Conservation (phyloP, 2,888 invertebrate genomes). For the Masnerella sp. region DNA sequence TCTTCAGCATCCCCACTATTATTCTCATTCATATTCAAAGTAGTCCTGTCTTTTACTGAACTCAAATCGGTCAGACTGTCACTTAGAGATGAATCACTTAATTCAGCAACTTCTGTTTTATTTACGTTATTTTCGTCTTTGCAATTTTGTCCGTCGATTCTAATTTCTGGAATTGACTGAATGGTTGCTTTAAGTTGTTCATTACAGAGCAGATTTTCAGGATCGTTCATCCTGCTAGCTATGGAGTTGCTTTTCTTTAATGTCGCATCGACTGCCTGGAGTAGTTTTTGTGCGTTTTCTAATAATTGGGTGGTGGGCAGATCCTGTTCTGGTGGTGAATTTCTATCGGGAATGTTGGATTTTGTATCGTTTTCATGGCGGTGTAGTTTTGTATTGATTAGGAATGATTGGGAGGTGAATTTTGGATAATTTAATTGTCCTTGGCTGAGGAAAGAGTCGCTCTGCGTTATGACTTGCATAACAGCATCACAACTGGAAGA, state of each 20-base stretch:
- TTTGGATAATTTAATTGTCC: conserved; percentile 6
- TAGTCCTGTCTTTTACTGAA: conserved; percentile 31
- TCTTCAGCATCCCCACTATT: conserved; percentile 46
- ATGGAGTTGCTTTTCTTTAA: conserved; percentile 76
- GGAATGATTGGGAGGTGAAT: conserved; percentile 20
- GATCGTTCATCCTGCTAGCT: conserved; percentile 69
- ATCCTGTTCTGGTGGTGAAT: conserved; percentile 20
- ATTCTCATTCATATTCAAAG: conserved; percentile 12
- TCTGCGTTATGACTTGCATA: conserved; percentile 60
- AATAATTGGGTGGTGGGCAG: conserved; percentile 72
- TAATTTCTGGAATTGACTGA: conserved; percentile 29
- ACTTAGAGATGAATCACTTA: conserved; percentile 63
- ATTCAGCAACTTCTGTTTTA: conserved; percentile 14
- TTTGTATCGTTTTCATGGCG: neutral
- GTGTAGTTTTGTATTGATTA: neutral
- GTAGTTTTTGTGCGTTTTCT: conserved; percentile 76
- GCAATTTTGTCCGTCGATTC: conserved; percentile 18
- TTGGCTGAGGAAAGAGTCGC: conserved; percentile 3
- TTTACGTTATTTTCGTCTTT: neutral
- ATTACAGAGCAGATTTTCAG: conserved; percentile 62
- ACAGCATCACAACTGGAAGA: conserved; percentile 67
- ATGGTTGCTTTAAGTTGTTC: too few relatives aligned
- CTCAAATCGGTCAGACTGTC: conserved; percentile 66
- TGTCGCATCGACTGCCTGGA: conserved; percentile 77
- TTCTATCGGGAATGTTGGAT: conserved; percentile 6